Evolutionary conservation across 2,888 invertebrate genomes (phyloP).

Genomic region (Drymonia ruficornis): DNA sequence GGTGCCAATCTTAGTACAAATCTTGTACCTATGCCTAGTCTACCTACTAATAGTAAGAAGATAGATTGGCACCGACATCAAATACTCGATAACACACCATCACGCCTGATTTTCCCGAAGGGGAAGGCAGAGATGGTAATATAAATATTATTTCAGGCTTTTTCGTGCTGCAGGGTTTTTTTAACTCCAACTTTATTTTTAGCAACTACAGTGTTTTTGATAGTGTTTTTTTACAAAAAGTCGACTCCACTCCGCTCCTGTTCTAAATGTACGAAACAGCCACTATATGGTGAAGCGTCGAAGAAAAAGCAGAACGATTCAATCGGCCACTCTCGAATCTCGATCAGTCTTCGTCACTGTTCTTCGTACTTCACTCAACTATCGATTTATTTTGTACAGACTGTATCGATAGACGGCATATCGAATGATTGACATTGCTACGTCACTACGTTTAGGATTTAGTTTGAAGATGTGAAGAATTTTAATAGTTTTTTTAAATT

Average conservation of each 20-base stretch:
- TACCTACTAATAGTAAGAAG: no score
- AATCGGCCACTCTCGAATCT: constrained; percentile 65
- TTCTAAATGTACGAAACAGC: constrained; percentile 44
- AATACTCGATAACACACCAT: no score
- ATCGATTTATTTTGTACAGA: constrained; percentile 40
- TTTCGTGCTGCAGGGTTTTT: no score
- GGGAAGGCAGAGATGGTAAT: no score
- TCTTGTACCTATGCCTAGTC: no score
- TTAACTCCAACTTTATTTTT: background rate
- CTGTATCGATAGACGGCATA: constrained; percentile 5
- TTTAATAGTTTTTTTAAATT: background rate
- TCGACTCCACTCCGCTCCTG: constrained; percentile 41
- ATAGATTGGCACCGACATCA: no score
- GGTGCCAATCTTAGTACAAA: no score
- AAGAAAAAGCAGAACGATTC: constrained; percentile 72
- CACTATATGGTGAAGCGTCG: constrained; percentile 56
- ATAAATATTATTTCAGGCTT: no score
- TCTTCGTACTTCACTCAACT: constrained; percentile 39
- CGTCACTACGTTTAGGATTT: background rate
- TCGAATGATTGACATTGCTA: constrained; percentile 5
- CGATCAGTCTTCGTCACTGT: constrained; percentile 69
- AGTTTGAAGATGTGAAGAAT: background rate
- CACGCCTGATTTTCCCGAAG: no score
- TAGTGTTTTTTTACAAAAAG: no score
- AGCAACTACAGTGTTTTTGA: no score